A percentile compares a stretch with the other conserved stretches of the same genome.
These are phyloP conservation scores for Porites australiensis DNA, from an alignment of 64 coral and sea anemone genomes.

Conservation along the genomic window DNA sequence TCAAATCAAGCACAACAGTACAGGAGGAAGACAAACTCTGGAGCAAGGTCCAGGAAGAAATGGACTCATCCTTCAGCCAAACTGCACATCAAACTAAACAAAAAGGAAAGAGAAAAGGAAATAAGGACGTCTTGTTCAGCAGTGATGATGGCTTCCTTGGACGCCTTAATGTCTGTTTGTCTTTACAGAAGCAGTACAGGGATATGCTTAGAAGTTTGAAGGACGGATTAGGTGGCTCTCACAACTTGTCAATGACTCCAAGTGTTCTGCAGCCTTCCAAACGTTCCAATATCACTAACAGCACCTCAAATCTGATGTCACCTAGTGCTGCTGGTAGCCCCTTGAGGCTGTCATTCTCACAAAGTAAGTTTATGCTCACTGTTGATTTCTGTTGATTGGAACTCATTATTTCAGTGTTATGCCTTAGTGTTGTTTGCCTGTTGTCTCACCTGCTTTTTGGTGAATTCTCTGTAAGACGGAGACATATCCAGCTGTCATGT, in stretches of 20 bases:
- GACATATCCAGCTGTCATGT: too few relatives aligned
- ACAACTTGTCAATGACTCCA: slow-evolving; percentile 70
- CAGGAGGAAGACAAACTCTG: slow-evolving; percentile 92
- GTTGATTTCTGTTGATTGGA: too few relatives aligned
- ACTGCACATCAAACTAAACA: slow-evolving; percentile 16
- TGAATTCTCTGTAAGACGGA: too few relatives aligned
- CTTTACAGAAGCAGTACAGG: slow-evolving; percentile 94
- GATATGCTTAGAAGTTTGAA: slow-evolving; percentile 94
- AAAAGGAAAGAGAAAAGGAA: slow-evolving; percentile 78
- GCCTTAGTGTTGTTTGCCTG: too few relatives aligned
- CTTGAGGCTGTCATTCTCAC: slow-evolving; percentile 67
- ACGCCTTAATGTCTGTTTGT: slow-evolving; percentile 83
- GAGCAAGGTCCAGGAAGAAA: slow-evolving; percentile 87
- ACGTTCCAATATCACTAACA: slow-evolving; percentile 59
- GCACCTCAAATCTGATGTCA: slow-evolving; percentile 84
- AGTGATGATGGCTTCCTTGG: slow-evolving; percentile 85
- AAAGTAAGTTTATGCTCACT: slow-evolving; percentile 49
- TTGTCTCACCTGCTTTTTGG: too few relatives aligned
- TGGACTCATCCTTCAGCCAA: slow-evolving; percentile 11
- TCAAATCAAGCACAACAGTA: slow-evolving; percentile 63
- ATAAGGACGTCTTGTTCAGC: slow-evolving; percentile 57
- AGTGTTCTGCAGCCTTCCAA: slow-evolving; percentile 57
- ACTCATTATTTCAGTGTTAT: too few relatives aligned
- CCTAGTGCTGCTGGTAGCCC: slow-evolving; percentile 66
- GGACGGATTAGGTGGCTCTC: slow-evolving; percentile 84